Evolutionary conservation across 1,140 invertebrate genomes (phyloP), one percentile per base, ranked within the genome.

Genomic region (Delia radicum): DNA sequence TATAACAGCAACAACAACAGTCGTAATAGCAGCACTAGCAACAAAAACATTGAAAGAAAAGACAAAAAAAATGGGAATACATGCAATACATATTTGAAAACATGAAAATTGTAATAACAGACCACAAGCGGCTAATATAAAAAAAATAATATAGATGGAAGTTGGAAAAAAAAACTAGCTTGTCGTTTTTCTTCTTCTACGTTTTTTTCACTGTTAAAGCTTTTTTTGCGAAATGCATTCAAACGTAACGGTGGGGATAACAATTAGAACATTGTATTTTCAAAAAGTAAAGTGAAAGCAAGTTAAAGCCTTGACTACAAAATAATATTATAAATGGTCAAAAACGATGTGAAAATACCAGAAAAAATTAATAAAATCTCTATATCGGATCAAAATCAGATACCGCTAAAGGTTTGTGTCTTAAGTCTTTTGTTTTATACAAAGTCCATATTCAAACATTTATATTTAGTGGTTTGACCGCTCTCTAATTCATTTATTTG

Each of bases 81-180:
- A 21, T 55, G 48, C n/a, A 6, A 55, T 21, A 55, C 48, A 55
- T 55, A 55, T 55, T 55, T 55, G 48, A 55, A 24, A 55, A 55
- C 48, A 55, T 55, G 48, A 55, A 55, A 55, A 55, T 42, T 55
- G 48, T 55, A 55, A 55, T 55, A 55, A 55, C 48, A 55, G 48
- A 21, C n/a, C 48, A 55, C 48, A 18, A 55, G 48, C 48, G 48
- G 48, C 37, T 42, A 42, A 42, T 42, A 42, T 42, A 12, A 42
- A 42, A 42, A 42, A 42, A 42, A 42, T 13, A 42, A 42, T n/a
- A n/a, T n/a, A n/a, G n/a, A n/a, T n/a, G n/a, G n/a, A n/a, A n/a
- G n/a, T n/a, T n/a, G n/a, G n/a, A 42, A 13, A 42, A 10, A 42
- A 42, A 15, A 10, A 42, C 37, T 15, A 42, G 37, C 37, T 42